Conservation (phyloP, 2,113 vertebrate species). For the Alectura lathami region DNA sequence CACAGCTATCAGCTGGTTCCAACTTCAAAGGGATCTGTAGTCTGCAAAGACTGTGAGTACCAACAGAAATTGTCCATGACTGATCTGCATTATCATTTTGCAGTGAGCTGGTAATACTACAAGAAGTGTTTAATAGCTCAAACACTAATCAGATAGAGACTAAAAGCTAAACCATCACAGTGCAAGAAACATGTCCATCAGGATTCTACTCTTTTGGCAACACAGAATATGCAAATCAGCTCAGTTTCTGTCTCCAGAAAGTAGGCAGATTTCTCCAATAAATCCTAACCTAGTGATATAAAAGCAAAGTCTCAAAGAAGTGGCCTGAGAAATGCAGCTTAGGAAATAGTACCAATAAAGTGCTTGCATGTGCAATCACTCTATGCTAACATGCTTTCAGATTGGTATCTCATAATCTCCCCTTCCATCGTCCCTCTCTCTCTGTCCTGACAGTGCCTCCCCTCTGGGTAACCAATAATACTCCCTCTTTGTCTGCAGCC, state of each 20-base stretch:
- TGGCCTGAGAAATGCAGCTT: conserved; percentile 13
- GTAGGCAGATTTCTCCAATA: neutral
- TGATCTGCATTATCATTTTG: conserved; percentile 21
- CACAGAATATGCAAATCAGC: neutral
- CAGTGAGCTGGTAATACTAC: conserved; percentile 16
- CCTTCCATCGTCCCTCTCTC: neutral
- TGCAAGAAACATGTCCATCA: neutral
- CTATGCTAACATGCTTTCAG: conserved; percentile 8
- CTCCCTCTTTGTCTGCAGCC: neutral
- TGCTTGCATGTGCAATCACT: neutral
- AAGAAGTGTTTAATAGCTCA: conserved; percentile 13
- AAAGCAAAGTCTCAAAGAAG: conserved; percentile 29
- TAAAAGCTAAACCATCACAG: conserved; percentile 10
- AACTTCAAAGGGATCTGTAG: neutral
- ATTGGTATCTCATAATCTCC: neutral
- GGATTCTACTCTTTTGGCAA: neutral
- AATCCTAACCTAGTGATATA: neutral
- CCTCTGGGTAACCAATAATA: neutral
- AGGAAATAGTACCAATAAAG: conserved; percentile 20
- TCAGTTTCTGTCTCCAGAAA: neutral
- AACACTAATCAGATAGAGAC: conserved; percentile 21
- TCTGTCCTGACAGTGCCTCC: neutral
- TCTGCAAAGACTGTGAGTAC: neutral
- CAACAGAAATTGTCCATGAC: conserved; percentile 21
- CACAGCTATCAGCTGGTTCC: neutral